Conservation (phyloP, 2,797 vertebrate species). For the Sciurus carolinensis region DNA sequence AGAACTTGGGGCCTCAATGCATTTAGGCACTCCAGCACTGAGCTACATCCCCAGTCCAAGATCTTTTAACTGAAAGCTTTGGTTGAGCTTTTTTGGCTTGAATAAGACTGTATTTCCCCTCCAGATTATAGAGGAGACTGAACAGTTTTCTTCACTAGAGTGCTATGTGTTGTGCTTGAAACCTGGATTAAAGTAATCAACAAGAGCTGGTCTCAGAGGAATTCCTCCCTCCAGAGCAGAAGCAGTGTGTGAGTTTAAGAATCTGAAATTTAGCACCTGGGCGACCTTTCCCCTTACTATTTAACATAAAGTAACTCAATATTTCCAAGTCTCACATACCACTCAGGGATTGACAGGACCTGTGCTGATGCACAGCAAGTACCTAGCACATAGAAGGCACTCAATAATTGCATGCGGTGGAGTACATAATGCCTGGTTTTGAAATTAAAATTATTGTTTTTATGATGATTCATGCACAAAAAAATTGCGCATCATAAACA, state of each 20-base stretch:
- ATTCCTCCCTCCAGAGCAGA: neutral
- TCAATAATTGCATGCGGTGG: neutral
- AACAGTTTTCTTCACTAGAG: neutral
- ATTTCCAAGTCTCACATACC: neutral
- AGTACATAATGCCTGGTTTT: neutral
- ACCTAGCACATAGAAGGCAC: neutral
- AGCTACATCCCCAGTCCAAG: too few relatives aligned
- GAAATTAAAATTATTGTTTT: neutral
- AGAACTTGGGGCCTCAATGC: too few relatives aligned
- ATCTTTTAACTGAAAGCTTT: neutral
- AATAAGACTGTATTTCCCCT: neutral
- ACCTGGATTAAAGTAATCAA: slow-evolving; percentile 40
- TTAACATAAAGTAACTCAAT: neutral
- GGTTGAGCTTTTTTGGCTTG: neutral
- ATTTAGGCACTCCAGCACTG: too few relatives aligned
- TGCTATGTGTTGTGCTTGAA: neutral
- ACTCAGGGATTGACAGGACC: neutral
- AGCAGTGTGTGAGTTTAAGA: neutral
- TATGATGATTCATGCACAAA: neutral
- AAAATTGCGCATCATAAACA: slow-evolving; percentile 13
- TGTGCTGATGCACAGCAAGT: neutral
- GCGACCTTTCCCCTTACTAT: neutral
- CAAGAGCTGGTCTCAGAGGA: slow-evolving; percentile 21
- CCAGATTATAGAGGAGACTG: neutral
- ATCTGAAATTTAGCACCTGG: neutral